Evolutionary conservation across 2,113 vertebrate species (phyloP).

Genomic region (Lagopus muta): DNA sequence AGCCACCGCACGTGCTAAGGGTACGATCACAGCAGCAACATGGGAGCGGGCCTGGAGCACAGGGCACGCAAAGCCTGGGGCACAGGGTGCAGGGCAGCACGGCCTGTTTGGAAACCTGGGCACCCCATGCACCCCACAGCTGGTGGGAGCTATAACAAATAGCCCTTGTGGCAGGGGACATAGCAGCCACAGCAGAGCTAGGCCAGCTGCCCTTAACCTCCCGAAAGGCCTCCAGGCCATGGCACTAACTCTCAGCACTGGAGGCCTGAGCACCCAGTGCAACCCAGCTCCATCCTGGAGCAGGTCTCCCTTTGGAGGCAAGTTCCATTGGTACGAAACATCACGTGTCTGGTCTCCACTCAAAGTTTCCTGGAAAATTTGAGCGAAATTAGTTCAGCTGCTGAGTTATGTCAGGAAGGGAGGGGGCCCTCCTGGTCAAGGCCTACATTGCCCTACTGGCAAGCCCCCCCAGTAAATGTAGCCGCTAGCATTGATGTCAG

Average conservation of each 20-base stretch:
- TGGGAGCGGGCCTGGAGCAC: not conserved
- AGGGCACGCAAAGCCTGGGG: not conserved
- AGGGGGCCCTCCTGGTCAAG: no score
- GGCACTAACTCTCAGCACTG: accelerated
- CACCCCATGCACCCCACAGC: not conserved
- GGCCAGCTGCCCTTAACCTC: not conserved
- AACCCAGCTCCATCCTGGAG: not conserved
- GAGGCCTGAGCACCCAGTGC: no score
- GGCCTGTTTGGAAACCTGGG: not conserved
- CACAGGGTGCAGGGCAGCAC: not conserved
- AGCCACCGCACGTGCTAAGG: accelerated
- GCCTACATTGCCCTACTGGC: no score
- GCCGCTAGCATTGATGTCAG: not conserved
- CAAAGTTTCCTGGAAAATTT: conserved; percentile 41
- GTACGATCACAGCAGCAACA: accelerated
- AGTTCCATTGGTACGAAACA: not conserved
- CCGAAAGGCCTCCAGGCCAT: not conserved
- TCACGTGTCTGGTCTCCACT: not conserved
- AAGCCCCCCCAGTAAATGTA: not conserved
- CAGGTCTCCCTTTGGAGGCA: not conserved
- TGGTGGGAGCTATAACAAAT: not conserved
- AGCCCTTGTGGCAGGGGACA: not conserved
- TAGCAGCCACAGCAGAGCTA: not conserved
- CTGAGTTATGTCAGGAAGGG: not conserved
- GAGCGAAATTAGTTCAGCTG: conserved; percentile 37